Base-by-base conservation (phyloP, 2,888 invertebrate genomes). In the Pomacea canaliculata region DNA sequence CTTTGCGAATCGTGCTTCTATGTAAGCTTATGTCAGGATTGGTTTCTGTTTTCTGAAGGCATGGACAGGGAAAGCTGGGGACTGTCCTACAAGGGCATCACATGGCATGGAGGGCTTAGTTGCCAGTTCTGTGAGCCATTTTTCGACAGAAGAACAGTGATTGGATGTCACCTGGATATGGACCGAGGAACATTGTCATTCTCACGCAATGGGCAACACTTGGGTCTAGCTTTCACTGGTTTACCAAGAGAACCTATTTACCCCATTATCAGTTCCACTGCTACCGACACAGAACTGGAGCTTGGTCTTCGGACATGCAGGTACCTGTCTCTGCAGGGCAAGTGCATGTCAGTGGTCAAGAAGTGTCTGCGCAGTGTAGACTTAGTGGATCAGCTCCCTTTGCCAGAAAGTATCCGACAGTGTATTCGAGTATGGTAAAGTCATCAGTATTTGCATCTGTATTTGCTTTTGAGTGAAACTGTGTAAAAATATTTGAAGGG, bases 51-150 rank as follows among this genome's bases (percentile, higher is more conserved):
- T 56, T 56, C 51, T 56, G 51, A 56, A 87, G 87, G 88, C 77
- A 72, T 79, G 70, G 88, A 89, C 71, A 71, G 78, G 8, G 80
- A 88, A 16, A 87, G 87, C 73, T 89, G 88, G 88, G 88, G 88
- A 1, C 77, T 89, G 48, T 85, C 84, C n/a, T 87, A 88, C 83
- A 88, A 87, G 77, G 88, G 88, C 10, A 81, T 77, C 12, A 76
- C 84, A 23, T 87, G 85, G 84, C 88, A 89, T 71, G 77, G 79
- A n/a, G 87, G 88, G 27, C 69, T 79, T 27, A 78, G 78, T 48
- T 73, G 72, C n/a, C 65, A 81, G 37, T 89, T 84, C 72, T 88
- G 88, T 78, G 83, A 86, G 23, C 83, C 88, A 19, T 86, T 88
- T 73, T 88, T 82, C 78, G 80, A 85, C 9, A 71, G 81, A 37